Conservation (phyloP, 1,140 invertebrate species). For the Drosophila orena region DNA sequence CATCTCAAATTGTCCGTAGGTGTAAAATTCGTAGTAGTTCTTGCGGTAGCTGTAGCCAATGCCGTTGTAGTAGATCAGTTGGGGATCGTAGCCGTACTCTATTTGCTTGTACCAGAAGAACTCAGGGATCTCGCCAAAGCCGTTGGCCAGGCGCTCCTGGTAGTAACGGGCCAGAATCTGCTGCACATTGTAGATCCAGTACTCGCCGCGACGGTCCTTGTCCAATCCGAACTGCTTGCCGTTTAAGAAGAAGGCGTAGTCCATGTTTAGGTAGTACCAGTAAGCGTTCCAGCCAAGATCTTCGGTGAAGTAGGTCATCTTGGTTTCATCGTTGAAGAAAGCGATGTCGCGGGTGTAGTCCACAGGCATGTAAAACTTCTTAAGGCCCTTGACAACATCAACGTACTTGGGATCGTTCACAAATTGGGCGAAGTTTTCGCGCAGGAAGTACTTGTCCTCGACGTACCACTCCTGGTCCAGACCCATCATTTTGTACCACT, state of each 20-base stretch:
- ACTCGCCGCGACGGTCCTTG: slow-evolving; percentile 87
- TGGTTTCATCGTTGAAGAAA: slow-evolving; percentile 87
- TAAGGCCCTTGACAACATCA: slow-evolving; percentile 45
- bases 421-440: slow-evolving; percentile 56
- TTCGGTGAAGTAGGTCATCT: slow-evolving; percentile 90
- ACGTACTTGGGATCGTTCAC: slow-evolving; percentile 52
- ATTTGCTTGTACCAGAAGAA: slow-evolving; percentile 86
- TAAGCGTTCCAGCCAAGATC: slow-evolving; percentile 89
- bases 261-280: slow-evolving; percentile 87
- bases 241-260: slow-evolving; percentile 87
- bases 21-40: slow-evolving; percentile 74
- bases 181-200: slow-evolving; percentile 87
- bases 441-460: slow-evolving; percentile 67
- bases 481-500: slow-evolving; percentile 83
- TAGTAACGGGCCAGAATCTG: slow-evolving; percentile 89
- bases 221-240: slow-evolving; percentile 85
- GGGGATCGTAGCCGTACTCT: slow-evolving; percentile 88
- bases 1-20: slow-evolving; percentile 71
- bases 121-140: slow-evolving; percentile 87
- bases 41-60: slow-evolving; percentile 87
- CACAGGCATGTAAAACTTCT: slow-evolving; percentile 75
- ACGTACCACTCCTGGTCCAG: slow-evolving; percentile 69
- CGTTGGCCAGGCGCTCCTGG: slow-evolving; percentile 89
- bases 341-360: slow-evolving; percentile 87
- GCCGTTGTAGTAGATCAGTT: slow-evolving; percentile 88